Conservation (phyloP, 1,140 invertebrate genomes). For the Geopemphigus sp. region DNA sequence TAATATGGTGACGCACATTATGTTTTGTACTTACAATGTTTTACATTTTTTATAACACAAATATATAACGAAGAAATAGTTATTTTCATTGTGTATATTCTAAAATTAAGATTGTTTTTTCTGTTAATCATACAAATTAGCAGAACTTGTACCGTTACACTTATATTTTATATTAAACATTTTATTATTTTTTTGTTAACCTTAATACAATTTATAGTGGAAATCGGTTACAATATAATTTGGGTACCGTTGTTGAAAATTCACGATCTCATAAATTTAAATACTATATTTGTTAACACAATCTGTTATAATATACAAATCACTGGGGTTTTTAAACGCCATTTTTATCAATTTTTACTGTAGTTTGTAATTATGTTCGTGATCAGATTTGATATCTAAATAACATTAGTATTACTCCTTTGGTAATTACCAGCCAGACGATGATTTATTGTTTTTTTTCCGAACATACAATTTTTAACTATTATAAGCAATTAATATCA, state of each 20-base stretch:
- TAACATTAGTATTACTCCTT: background rate
- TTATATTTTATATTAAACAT: background rate
- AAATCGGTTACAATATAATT: too few relatives aligned
- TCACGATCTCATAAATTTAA: too few relatives aligned
- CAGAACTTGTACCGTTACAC: too few relatives aligned
- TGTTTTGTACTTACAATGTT: background rate
- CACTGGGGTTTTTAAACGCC: too few relatives aligned
- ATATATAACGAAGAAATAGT: background rate
- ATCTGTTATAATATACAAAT: too few relatives aligned
- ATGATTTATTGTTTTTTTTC: background rate
- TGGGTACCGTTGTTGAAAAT: too few relatives aligned
- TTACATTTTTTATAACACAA: background rate
- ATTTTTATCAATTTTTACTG: too few relatives aligned
- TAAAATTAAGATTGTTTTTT: constrained; percentile 28
- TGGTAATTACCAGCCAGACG: background rate
- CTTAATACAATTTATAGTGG: background rate
- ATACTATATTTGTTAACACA: too few relatives aligned
- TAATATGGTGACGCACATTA: background rate
- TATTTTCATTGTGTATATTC: constrained; percentile 11
- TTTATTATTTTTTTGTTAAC: constrained; percentile 4
- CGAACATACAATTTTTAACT: background rate
- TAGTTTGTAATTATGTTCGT: background rate
- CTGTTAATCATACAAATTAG: too few relatives aligned
- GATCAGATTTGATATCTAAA: background rate
- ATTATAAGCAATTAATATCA: background rate